Conservation (phyloP, 2,797 vertebrate genomes). For the Anableps anableps region DNA sequence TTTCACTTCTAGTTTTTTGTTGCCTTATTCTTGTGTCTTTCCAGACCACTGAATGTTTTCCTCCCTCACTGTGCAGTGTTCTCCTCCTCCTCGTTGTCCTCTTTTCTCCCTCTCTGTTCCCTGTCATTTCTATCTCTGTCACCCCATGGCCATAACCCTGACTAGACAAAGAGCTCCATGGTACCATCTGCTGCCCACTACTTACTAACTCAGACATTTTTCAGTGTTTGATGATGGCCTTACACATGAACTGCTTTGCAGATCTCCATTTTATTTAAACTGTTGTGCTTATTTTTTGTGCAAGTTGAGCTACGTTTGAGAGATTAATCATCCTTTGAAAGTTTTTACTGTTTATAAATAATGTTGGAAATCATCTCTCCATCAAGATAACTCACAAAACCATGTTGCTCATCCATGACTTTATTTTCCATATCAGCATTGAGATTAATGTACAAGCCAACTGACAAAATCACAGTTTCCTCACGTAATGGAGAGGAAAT, state of each 20-base stretch:
- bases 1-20: slow-evolving; percentile 50
- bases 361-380: background rate
- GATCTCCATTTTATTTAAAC: background rate
- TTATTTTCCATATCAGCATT: slow-evolving; percentile 25
- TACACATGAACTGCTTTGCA: slow-evolving; percentile 36
- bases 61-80: slow-evolving; percentile 33
- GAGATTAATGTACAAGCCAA: slow-evolving; percentile 22
- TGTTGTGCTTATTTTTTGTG: slow-evolving; percentile 7
- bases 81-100: slow-evolving; percentile 35
- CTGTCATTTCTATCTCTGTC: slow-evolving; percentile 31
- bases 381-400: background rate
- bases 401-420: background rate
- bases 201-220: slow-evolving; percentile 51
- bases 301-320: slow-evolving; percentile 19
- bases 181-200: slow-evolving; percentile 59
- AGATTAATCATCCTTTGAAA: slow-evolving; percentile 8
- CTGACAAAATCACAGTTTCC: background rate
- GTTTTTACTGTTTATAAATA: background rate
- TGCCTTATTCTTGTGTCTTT: slow-evolving; percentile 54
- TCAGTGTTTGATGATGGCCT: slow-evolving; percentile 43
- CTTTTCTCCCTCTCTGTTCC: slow-evolving; percentile 25
- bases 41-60: slow-evolving; percentile 50
- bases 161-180: slow-evolving; percentile 50
- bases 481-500: slow-evolving; percentile 27
- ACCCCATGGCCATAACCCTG: slow-evolving; percentile 51